phyloP scores from a whole-genome alignment of 1,140 invertebrate genomes.

The Pseudachorutes palmiensis region DNA sequence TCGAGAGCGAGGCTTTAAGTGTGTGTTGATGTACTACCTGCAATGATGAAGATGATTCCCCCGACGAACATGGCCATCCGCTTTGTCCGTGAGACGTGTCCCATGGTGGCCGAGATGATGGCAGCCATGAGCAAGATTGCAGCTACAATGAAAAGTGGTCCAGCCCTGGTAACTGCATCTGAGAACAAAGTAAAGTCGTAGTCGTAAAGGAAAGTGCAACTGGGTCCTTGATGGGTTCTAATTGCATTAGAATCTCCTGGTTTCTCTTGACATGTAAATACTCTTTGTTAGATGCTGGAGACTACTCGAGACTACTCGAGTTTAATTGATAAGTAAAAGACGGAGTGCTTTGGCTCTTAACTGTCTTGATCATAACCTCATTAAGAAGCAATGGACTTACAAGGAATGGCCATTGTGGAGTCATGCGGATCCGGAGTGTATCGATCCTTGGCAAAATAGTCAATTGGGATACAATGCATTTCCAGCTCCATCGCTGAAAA shows the following conservation, averaged over 20 bases:
- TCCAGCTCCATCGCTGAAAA: too few species aligned
- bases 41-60: constrained; percentile 61
- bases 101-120: constrained; percentile 55
- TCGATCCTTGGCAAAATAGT: constrained; percentile 62
- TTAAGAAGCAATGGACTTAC: constrained; percentile 17
- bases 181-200: constrained; percentile 40
- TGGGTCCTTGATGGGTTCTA: too few species aligned
- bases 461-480: constrained; percentile 68
- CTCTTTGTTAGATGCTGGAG: too few species aligned
- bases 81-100: constrained; percentile 50
- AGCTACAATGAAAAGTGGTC: constrained; percentile 56
- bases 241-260: too few species aligned
- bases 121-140: constrained; percentile 54
- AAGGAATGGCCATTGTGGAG: constrained; percentile 52
- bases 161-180: constrained; percentile 62
- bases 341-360: background rate
- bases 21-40: too few species aligned
- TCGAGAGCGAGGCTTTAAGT: too few species aligned
- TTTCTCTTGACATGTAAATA: too few species aligned
- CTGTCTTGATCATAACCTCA: constrained; percentile 3
- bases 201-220: background rate
- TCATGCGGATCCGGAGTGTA: constrained; percentile 76
- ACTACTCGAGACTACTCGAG: too few species aligned
- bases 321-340: too few species aligned
- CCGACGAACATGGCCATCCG: constrained; percentile 56